A percentile compares a stretch with the other conserved stretches of the same genome.
These are phyloP conservation scores for Erynnis tages DNA, from an alignment of 2,888 invertebrate genomes.

Conservation along the genomic window DNA sequence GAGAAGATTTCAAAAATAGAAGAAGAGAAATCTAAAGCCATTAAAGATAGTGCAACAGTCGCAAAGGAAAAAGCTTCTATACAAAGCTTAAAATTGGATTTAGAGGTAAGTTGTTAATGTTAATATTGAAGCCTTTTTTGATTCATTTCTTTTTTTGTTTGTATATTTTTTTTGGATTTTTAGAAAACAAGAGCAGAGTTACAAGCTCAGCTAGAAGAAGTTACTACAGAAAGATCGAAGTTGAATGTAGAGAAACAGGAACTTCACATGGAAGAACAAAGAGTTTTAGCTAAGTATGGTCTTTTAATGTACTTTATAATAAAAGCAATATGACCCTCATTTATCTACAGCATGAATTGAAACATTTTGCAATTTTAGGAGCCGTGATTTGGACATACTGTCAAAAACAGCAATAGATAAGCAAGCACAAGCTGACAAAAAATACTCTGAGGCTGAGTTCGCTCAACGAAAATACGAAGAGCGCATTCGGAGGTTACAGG, in stretches of 20 bases:
- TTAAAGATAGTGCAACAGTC: constrained; percentile 56
- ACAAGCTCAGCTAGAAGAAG: constrained; percentile 67
- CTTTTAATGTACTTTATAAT: neutral
- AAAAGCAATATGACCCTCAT: no score
- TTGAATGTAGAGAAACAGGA: constrained; percentile 67
- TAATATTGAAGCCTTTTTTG: no score
- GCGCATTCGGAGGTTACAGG: constrained; percentile 79
- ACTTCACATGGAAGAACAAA: constrained; percentile 68
- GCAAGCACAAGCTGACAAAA: constrained; percentile 81
- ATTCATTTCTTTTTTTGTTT: neutral
- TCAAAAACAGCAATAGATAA: constrained; percentile 81
- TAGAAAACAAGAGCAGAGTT: constrained; percentile 72
- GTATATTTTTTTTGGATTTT: constrained; percentile 24
- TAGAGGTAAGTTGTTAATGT: constrained; percentile 64
- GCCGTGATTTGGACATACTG: constrained; percentile 74
- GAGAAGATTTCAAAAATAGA: constrained; percentile 67
- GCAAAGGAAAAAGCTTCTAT: constrained; percentile 65
- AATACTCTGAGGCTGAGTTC: constrained; percentile 78
- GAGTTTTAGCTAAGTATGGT: constrained; percentile 65
- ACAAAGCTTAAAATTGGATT: constrained; percentile 61
- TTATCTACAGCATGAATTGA: no score
- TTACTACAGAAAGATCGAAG: constrained; percentile 64
- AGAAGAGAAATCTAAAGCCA: constrained; percentile 58
- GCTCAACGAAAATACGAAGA: constrained; percentile 81
- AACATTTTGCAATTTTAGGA: constrained; percentile 47